A percentile compares a stretch with the other conserved stretches of the same genome.
phyloP scores from a whole-genome alignment of 2,888 invertebrate species.

The Parascotia fuliginaria region DNA sequence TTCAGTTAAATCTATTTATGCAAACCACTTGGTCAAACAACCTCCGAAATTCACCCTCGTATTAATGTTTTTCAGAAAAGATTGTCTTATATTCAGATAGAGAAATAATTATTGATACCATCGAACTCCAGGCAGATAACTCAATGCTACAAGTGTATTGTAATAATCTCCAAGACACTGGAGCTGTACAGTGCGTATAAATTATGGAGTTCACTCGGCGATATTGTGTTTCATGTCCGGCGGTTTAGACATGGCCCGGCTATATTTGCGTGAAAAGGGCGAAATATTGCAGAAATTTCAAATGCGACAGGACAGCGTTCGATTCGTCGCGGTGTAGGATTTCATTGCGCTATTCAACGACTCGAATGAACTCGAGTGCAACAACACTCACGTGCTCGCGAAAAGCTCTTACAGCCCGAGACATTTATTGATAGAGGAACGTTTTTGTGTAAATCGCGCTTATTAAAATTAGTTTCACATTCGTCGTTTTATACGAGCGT shows the following conservation, averaged over 20 bases:
- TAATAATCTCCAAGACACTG: constrained; percentile 63
- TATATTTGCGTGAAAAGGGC: constrained; percentile 85
- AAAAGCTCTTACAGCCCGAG: constrained; percentile 59
- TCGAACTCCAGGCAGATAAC: constrained; percentile 45
- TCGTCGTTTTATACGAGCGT: constrained; percentile 49
- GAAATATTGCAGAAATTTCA: constrained; percentile 85
- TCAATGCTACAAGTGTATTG: constrained; percentile 65
- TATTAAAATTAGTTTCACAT: constrained; percentile 68
- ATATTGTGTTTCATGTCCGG: constrained; percentile 85
- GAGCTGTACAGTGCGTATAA: constrained; percentile 71
- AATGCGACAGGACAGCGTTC: constrained; percentile 83
- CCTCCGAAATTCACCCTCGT: constrained; percentile 9
- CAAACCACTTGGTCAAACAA: constrained; percentile 53
- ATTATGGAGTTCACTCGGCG: constrained; percentile 77
- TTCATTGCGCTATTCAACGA: constrained; percentile 84
- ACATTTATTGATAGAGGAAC: constrained; percentile 77
- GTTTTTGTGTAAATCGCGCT: constrained; percentile 66
- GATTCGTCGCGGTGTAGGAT: constrained; percentile 84
- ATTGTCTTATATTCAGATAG: constrained; percentile 4
- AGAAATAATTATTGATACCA: constrained; percentile 25
- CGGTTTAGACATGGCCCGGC: constrained; percentile 79
- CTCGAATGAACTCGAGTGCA: constrained; percentile 60
- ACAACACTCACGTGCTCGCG: constrained; percentile 69
- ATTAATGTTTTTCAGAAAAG: constrained; percentile 8
- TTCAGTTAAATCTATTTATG: constrained; percentile 75